Evolutionary conservation across 2,113 vertebrate genomes (phyloP), one percentile per base, ranked within the genome.

Genomic region (Ammospiza caudacuta): DNA sequence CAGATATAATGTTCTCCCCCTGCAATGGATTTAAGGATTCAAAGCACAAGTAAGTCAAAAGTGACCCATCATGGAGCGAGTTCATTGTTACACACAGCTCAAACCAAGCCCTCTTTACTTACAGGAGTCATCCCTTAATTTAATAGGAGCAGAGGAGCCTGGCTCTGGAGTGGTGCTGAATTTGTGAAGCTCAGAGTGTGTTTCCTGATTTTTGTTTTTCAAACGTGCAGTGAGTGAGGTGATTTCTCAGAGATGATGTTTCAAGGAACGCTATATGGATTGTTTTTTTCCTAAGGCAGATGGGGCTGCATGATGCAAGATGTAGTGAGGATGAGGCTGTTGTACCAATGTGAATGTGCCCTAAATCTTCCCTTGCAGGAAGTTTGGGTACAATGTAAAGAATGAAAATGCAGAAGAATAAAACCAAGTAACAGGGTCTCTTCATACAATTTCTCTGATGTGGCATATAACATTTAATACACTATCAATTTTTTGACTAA

Each of bases 161-260:
- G n/a, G 13, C 15, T 74, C 49, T 66, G 58, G 12, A n/a, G 27
- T 2, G n/a, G 17, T 83, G 59, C 46, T 3, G 11, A 31, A 47
- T 41, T 41, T 61, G 27, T 35, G 19, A 75, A 84, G 70, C 23
- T 73, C 3, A 19, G 4, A 63, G n/a, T 9, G 19, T 46, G 20
- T 58, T 62, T 85, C 80, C 41, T 64, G n/a, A 19, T 10, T 58
- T 59, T 35, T 83, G 18, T 27, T 18, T 69, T 77, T 55, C 15
- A 70, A 75, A 23, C 0, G 0, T 33, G 64, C 21, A 43, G 18
- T 8, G 22, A 81, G 15, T 1, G 3, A 16, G 22, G 54, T 37
- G 44, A 28, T 68, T 66, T 83, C 87, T 80, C 25, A n/a, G 78
- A 54, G n/a, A 9, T 2, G 13, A 18, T 57, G 43, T 63, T 83